Evolutionary conservation across 2,888 invertebrate genomes (phyloP).

Genomic region (Neoscelio sp.): DNA sequence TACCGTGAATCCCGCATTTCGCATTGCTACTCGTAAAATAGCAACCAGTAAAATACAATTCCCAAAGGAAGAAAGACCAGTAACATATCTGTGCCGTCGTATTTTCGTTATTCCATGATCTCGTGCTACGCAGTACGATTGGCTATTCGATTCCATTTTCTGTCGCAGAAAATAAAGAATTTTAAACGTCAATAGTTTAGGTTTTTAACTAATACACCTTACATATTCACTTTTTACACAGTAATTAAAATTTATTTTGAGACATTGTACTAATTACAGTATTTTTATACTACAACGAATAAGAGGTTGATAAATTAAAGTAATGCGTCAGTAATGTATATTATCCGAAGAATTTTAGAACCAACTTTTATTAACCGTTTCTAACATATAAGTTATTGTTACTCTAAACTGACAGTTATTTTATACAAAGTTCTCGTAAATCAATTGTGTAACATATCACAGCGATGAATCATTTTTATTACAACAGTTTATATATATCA

Average conservation of each 20-base stretch:
- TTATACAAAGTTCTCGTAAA: slow-evolving; percentile 33
- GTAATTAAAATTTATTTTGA: too few species aligned
- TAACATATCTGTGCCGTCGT: slow-evolving; percentile 12
- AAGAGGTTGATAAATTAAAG: slow-evolving; percentile 14
- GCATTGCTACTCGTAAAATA: slow-evolving; percentile 17
- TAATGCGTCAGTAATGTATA: neutral
- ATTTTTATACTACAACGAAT: too few species aligned
- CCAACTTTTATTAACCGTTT: slow-evolving; percentile 15
- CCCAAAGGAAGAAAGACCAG: slow-evolving; percentile 1
- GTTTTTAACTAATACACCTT: too few species aligned
- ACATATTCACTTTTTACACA: too few species aligned
- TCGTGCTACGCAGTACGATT: neutral
- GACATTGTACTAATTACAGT: too few species aligned
- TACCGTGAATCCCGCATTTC: slow-evolving; percentile 8
- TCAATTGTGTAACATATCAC: slow-evolving; percentile 34
- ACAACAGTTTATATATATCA: slow-evolving; percentile 34
- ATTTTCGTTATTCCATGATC: slow-evolving; percentile 12
- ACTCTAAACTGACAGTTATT: slow-evolving; percentile 30
- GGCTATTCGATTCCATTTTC: neutral
- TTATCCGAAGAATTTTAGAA: slow-evolving; percentile 11
- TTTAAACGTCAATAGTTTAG: too few species aligned
- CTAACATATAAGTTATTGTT: slow-evolving; percentile 32
- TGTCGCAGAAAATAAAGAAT: neutral
- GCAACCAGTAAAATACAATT: slow-evolving; percentile 35
- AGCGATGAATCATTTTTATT: slow-evolving; percentile 42